Evolutionary conservation across 2,797 vertebrate species (phyloP), one percentile per base, ranked within the genome.

Genomic region (Ptychadena robeensis): DNA sequence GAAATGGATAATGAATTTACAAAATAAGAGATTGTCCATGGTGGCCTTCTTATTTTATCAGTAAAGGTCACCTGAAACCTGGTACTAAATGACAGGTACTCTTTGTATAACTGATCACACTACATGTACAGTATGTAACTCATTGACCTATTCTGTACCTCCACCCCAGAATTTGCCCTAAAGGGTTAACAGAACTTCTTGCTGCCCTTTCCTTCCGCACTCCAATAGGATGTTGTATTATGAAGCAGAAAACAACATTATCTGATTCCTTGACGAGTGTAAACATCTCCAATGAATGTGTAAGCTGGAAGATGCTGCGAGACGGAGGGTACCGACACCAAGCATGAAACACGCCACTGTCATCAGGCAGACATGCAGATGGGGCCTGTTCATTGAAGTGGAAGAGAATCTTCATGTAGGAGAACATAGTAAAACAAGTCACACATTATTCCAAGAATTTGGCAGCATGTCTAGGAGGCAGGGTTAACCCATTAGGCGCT

Each of bases 171-270:
- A 68, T 32, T 59, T 48, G 66, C 35, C 76, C 70, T 73, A 37
- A 35, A 53, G 71, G 57, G 63, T 81, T 89, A 89, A 90, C 85
- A 84, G 86, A 87, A 88, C 86, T 44, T 63, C 48, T 18, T n/a
- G 82, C 85, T 86, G 86, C 65, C 86, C 64, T 68, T 67, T 30
- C 31, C 32, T 82, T 74, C 80, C 65, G 15, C n/a, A 15, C 63
- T 34, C 80, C 73, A 35, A 38, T 30, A 44, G 81, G 4, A 59
- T 38, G 1, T 0, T 1, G 1, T 4, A 9, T 34, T 85, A 40
- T 79, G 67, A 64, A 80, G 69, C 82, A 66, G 14, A 73, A 79
- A 40, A 86, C n/a, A 72, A 68, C 27, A 86, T 66, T 0, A 69
- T 11, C 18, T 25, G 44, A 82, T 64, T 48, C 22, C 28, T 40